A percentile compares a stretch with the other conserved stretches of the same genome.
Conservation (phyloP, 2,113 vertebrate species). For the Podarcis cretensis region DNA sequence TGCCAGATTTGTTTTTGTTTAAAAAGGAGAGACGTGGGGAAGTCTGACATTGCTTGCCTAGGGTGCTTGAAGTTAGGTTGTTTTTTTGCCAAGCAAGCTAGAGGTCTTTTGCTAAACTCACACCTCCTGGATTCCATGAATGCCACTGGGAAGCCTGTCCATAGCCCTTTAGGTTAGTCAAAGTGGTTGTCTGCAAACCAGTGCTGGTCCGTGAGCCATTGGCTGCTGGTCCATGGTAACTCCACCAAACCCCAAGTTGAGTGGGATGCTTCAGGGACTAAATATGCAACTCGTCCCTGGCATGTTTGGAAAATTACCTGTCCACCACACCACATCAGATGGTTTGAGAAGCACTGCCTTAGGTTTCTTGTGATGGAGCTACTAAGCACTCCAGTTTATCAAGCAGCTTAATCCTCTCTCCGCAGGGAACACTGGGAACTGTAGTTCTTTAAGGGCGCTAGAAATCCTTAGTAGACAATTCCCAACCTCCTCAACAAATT, state of each 20-base stretch:
- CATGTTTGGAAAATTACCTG: no score
- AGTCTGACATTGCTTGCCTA: constrained; percentile 1
- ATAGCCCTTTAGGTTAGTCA: not conserved
- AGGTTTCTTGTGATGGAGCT: not conserved
- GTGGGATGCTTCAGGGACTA: no score
- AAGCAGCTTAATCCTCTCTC: not conserved
- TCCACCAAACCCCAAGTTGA: no score
- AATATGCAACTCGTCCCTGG: no score
- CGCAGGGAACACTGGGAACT: not conserved
- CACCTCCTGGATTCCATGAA: not conserved
- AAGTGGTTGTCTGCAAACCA: no score
- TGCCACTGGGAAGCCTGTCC: no score
- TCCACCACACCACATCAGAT: not conserved
- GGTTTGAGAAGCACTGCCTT: not conserved
- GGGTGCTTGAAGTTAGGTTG: not conserved
- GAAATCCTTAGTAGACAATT: not conserved
- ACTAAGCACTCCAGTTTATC: not conserved
- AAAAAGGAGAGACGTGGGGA: not conserved
- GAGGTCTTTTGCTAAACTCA: not conserved
- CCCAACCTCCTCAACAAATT: not conserved
- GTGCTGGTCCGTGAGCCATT: no score
- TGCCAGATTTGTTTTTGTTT: not conserved
- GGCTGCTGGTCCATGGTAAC: no score
- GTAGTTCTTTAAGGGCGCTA: not conserved
- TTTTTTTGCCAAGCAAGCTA: not conserved